A percentile compares a stretch with the other conserved stretches of the same genome.
These are phyloP conservation scores for Syngnathoides biaculeatus DNA, from an alignment of 2,113 vertebrate species.

Conservation along the genomic window DNA sequence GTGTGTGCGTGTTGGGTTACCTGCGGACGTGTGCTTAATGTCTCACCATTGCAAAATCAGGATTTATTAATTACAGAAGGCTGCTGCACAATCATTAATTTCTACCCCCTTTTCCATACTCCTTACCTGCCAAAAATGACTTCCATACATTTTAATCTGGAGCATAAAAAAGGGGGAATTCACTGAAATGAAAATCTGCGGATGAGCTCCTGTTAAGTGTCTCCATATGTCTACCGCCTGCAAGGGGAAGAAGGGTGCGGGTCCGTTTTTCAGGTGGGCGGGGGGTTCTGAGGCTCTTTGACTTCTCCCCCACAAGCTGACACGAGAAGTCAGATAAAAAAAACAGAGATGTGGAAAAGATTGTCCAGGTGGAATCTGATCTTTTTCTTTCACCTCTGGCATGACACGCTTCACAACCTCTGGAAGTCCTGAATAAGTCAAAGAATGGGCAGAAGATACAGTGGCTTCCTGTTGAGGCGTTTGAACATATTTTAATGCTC, in stretches of 20 bases:
- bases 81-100: conserved; percentile 20
- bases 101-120: conserved; percentile 35
- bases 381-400: conserved; percentile 27
- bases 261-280: background rate
- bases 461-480: conserved; percentile 34
- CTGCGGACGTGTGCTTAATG: background rate
- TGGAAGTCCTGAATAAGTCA: conserved; percentile 35
- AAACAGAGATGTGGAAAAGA: conserved; percentile 33
- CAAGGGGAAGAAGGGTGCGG: conserved; percentile 5
- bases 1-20: conserved; percentile 15
- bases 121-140: conserved; percentile 54
- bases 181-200: conserved; percentile 63
- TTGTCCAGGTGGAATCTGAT: conserved; percentile 34
- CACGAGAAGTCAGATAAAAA: conserved; percentile 45
- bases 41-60: conserved; percentile 7
- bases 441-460: conserved; percentile 24
- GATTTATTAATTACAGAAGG: conserved; percentile 8
- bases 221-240: conserved; percentile 67
- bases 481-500: conserved; percentile 36
- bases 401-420: conserved; percentile 9
- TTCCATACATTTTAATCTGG: conserved; percentile 65
- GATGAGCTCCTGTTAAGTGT: conserved; percentile 74
- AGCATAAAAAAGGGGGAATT: conserved; percentile 42
- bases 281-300: conserved; percentile 18
- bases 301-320: conserved; percentile 38